phyloP scores from a whole-genome alignment of 1,140 invertebrate genomes.

The Macrobrachium rosenbergii region DNA sequence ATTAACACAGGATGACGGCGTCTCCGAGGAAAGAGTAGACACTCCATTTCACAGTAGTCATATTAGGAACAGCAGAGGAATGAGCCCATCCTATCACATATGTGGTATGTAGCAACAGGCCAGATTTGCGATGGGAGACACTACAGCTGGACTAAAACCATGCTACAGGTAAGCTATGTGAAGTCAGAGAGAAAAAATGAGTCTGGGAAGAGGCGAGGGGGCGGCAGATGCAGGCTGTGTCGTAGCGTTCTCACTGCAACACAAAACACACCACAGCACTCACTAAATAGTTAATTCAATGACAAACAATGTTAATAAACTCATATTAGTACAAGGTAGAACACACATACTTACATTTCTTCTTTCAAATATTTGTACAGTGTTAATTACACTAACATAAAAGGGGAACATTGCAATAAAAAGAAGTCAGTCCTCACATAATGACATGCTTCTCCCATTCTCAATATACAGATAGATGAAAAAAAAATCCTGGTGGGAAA shows the following conservation, averaged over 20 bases:
- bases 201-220: conserved; percentile 52
- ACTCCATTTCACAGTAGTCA: too few species aligned
- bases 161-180: conserved; percentile 49
- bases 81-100: background rate
- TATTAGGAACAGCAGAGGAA: background rate
- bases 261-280: conserved; percentile 47
- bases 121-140: conserved; percentile 2
- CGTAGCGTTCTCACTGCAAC: conserved; percentile 59
- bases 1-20: background rate
- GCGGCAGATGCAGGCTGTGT: conserved; percentile 59
- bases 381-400: too few species aligned
- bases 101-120: background rate
- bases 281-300: conserved; percentile 37
- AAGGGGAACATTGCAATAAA: too few species aligned
- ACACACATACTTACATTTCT: too few species aligned
- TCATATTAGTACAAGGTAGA: conserved; percentile 7
- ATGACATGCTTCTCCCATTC: too few species aligned
- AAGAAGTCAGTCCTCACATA: too few species aligned
- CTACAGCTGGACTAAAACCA: conserved; percentile 36
- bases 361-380: too few species aligned
- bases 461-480: too few species aligned
- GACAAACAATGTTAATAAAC: conserved; percentile 9
- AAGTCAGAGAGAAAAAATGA: conserved; percentile 58
- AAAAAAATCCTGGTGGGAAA: too few species aligned
- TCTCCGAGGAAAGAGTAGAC: background rate